Conservation (phyloP, 2,113 vertebrate genomes). For the Irena cyanogastra region DNA sequence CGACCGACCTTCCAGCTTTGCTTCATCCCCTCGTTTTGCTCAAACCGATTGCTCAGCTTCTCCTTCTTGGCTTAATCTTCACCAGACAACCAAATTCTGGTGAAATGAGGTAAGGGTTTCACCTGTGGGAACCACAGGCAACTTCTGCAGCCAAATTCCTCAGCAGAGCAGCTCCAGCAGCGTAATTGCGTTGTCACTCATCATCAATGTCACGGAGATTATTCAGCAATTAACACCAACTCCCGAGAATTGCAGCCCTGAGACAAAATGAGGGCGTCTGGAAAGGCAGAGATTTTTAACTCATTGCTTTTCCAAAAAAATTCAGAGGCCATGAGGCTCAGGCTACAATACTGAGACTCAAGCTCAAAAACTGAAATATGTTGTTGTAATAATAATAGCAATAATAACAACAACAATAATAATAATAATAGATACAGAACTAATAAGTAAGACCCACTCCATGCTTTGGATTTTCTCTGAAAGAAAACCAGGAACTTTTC, state of each 20-base stretch:
- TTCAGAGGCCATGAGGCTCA: background rate
- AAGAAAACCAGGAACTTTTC: background rate
- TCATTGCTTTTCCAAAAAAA: background rate
- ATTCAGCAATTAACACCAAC: constrained; percentile 7
- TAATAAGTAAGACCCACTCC: background rate
- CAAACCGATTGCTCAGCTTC: background rate
- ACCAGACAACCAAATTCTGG: background rate
- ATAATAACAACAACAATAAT: too few relatives aligned
- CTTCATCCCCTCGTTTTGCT: background rate
- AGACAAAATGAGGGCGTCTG: background rate
- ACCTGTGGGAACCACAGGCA: constrained; percentile 18
- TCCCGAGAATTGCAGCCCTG: background rate
- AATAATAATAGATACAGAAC: too few relatives aligned
- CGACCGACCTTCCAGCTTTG: rapidly evolving
- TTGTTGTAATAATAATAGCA: too few relatives aligned
- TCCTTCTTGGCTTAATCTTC: background rate
- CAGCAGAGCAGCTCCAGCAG: background rate
- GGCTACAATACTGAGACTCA: background rate
- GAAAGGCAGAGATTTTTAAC: background rate
- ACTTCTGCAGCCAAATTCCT: constrained; percentile 31
- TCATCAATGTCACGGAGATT: background rate
- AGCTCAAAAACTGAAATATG: background rate
- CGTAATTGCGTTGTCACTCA: background rate
- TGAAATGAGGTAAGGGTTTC: background rate
- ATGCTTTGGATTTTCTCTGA: background rate